Base-by-base conservation (phyloP, 2,113 vertebrate species). In the Lophochroa leadbeateri region DNA sequence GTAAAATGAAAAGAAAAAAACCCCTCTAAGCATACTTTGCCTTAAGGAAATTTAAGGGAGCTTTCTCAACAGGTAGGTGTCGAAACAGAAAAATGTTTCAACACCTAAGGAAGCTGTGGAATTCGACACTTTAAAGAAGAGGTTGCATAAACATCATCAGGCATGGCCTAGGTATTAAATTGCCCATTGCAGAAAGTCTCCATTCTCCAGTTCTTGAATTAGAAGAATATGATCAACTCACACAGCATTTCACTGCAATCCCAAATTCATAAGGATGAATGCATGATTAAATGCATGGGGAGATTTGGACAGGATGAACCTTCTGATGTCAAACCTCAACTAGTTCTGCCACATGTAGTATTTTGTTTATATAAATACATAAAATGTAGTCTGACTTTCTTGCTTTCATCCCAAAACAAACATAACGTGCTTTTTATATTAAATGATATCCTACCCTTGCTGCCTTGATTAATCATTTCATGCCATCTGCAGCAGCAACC, bases 391-490 rank as follows among this genome's bases (percentile, higher is more conserved):
- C 70, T 37, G 78, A 82, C 17, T 80, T 7, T 57, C 58, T 71
- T 75, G 53, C 65, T 63, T 92, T 67, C 57, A 37, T 77, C 65
- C 17, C 52, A 37, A 90, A 88, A 83, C 75, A 91, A 91, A 78
- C 50, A 85, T 70, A 81, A 90, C 46, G 31, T 82, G 44, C 12
- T 82, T 63, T 79, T 46, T 88, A 23, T 90, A 93, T 93, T 91
- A 97, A 88, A 63, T 53, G 31, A 52, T 76, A 88, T 43, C n/a
- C 18, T 84, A 14, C 79, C 63, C 82, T 60, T 57, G 16, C 9
- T 91, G 65, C 69, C 39, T 80, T 90, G 85, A 95, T 94, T 95
- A 95, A 94, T 90, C 74, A 92, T 91, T 72, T 91, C 60, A 75
- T 70, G 55, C 68, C 91, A 94, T 84, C 94, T 96, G 88, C 71